phyloP scores from a whole-genome alignment of 2,797 vertebrate genomes.

The Schizothorax lantsangensis region DNA sequence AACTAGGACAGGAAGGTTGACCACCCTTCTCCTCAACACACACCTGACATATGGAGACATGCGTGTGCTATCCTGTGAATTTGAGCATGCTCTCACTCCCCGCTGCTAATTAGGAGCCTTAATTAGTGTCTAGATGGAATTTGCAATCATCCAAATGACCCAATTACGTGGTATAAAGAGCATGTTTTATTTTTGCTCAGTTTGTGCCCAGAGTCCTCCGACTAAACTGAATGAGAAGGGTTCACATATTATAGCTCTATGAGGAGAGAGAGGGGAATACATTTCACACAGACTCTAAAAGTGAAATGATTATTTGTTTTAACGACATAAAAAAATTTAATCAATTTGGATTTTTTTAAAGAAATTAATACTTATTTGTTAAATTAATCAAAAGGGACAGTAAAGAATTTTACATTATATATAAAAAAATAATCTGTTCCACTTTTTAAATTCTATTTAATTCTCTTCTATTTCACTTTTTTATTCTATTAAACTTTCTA shows the following conservation, averaged over 20 bases:
- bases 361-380: neutral
- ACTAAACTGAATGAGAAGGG: constrained; percentile 10
- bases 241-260: neutral
- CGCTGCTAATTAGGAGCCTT: constrained; percentile 29
- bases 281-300: neutral
- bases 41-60: constrained; percentile 35
- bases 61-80: neutral
- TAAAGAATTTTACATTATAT: neutral
- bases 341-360: neutral
- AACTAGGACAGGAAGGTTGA: constrained; percentile 10
- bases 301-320: no score
- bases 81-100: neutral
- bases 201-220: neutral
- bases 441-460: neutral
- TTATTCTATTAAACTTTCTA: neutral
- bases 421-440: no score
- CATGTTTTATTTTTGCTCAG: constrained; percentile 39
- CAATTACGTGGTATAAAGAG: constrained; percentile 35
- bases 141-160: constrained; percentile 47
- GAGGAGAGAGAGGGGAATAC: neutral
- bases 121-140: constrained; percentile 49
- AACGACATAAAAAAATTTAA: no score
- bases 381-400: neutral
- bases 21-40: neutral
- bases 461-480: neutral